These are phyloP conservation scores for Hyles euphorbiae DNA, from an alignment of 1,140 invertebrate genomes.

Conservation along the genomic window DNA sequence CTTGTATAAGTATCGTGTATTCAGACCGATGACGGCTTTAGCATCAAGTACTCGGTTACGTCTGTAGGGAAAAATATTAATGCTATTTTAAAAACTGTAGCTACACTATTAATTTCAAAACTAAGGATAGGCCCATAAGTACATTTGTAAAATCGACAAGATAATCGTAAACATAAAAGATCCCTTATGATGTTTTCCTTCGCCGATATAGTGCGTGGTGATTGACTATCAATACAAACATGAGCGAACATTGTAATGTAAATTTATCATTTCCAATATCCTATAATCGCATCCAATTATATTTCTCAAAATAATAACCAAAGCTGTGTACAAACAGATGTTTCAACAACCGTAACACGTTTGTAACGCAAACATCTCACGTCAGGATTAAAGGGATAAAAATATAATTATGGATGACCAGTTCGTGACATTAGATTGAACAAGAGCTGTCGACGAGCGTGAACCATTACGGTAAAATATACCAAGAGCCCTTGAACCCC, in stretches of 20 bases:
- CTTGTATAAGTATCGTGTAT: too few relatives aligned
- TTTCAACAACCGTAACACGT: too few relatives aligned
- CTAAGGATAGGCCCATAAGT: not conserved
- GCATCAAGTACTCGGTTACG: too few relatives aligned
- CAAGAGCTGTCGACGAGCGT: slow-evolving; percentile 7
- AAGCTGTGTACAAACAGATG: too few relatives aligned
- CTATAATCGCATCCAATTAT: too few relatives aligned
- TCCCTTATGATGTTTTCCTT: too few relatives aligned
- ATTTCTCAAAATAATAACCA: too few relatives aligned
- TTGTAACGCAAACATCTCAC: too few relatives aligned
- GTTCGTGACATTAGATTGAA: slow-evolving; percentile 13
- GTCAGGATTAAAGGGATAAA: slow-evolving; percentile 14
- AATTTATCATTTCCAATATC: not conserved
- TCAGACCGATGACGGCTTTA: too few relatives aligned
- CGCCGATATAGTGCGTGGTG: too few relatives aligned
- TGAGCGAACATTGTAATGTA: not conserved
- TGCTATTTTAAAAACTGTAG: too few relatives aligned
- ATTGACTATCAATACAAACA: not conserved
- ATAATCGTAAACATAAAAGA: not conserved
- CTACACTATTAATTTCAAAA: not conserved
- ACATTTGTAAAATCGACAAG: not conserved
- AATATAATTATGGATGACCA: slow-evolving; percentile 14
- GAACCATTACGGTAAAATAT: not conserved
- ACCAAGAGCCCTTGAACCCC: slow-evolving; percentile 4
- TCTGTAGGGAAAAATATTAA: too few relatives aligned